Percentiles rank a stretch among this genome's conserved stretches.
These are phyloP conservation scores for Rhopalosiphum nymphaeae DNA, from an alignment of 2,888 invertebrate genomes.

Conservation along the genomic window DNA sequence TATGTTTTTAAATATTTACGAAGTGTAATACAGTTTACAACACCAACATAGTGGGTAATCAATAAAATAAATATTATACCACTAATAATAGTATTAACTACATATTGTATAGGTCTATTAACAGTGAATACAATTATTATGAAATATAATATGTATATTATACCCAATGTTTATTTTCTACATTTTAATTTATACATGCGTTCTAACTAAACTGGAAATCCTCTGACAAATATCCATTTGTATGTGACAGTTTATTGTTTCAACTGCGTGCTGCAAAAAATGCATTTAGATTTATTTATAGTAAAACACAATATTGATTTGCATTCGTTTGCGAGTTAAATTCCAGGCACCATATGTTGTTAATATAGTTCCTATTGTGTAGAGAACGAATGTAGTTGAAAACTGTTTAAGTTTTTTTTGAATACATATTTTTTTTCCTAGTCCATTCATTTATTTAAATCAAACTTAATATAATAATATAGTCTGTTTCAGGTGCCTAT, in stretches of 20 bases:
- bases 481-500: constrained; percentile 11
- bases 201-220: background rate
- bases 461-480: background rate
- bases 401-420: constrained; percentile 15
- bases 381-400: background rate
- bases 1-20: background rate
- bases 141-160: background rate
- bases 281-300: constrained; percentile 15
- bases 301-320: constrained; percentile 34
- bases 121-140: background rate
- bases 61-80: background rate
- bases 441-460: constrained; percentile 40
- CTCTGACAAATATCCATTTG: background rate
- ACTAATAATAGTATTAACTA: background rate
- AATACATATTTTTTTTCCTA: background rate
- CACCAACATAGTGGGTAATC: background rate
- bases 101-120: background rate
- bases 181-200: background rate
- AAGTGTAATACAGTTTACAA: background rate
- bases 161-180: background rate
- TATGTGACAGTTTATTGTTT: constrained; percentile 53
- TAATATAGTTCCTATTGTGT: constrained; percentile 24
- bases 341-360: constrained; percentile 39
- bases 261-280: constrained; percentile 34
- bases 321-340: constrained; percentile 41